A percentile compares a stretch with the other conserved stretches of the same genome.
Conservation (phyloP, 2,888 invertebrate genomes). For the Yponomeuta evonymella region DNA sequence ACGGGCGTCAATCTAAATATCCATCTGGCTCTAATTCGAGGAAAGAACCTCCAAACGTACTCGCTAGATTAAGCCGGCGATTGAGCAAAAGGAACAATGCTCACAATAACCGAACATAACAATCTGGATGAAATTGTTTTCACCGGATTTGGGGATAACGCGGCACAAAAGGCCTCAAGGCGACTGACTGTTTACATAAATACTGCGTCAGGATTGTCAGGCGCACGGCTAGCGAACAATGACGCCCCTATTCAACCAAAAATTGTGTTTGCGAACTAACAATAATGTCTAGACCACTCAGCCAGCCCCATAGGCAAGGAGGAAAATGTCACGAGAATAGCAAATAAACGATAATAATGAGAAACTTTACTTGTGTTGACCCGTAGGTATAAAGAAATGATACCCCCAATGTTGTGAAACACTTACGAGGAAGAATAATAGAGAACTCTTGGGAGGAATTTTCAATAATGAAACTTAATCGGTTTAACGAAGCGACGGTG, state of each 20-base stretch:
- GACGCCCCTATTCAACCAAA: conserved; percentile 48
- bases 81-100: conserved; percentile 35
- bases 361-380: not conserved
- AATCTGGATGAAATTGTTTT: conserved; percentile 55
- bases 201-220: conserved; percentile 65
- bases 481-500: conserved; percentile 20
- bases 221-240: conserved; percentile 54
- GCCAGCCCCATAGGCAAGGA: not conserved
- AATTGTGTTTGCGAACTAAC: conserved; percentile 53
- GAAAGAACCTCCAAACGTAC: conserved; percentile 8
- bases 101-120: conserved; percentile 35
- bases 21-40: conserved; percentile 11
- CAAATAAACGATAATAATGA: not conserved
- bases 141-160: conserved; percentile 46
- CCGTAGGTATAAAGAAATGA: not conserved
- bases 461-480: conserved; percentile 2
- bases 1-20: conserved; percentile 3
- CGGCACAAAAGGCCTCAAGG: conserved; percentile 46
- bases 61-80: conserved; percentile 30
- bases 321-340: not conserved
- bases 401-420: not conserved
- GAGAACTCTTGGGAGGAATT: not conserved
- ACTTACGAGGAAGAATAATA: not conserved
- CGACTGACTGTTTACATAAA: conserved; percentile 49
- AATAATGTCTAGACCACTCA: conserved; percentile 30